A percentile compares a stretch with the other conserved stretches of the same genome.
These are phyloP conservation scores for Heliconius ethilla DNA, from an alignment of 2,888 invertebrate species.

Conservation along the genomic window DNA sequence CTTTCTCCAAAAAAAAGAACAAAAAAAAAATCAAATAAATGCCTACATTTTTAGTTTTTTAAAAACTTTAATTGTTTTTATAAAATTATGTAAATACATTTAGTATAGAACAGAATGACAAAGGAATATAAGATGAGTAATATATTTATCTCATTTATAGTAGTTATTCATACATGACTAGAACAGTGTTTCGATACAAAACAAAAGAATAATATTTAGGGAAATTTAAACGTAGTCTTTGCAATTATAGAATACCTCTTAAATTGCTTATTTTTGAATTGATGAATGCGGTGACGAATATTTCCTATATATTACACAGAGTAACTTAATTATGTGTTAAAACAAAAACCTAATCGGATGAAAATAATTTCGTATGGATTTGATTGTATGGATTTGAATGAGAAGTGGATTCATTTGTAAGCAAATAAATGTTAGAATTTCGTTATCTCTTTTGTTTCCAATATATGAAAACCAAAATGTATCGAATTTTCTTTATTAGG, in stretches of 20 bases:
- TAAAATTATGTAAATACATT: no score
- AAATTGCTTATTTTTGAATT: background rate
- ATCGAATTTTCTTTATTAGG: no score
- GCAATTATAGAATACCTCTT: background rate
- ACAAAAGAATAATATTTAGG: background rate
- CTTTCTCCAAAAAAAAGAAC: no score
- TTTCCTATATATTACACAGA: background rate
- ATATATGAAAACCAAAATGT: no score
- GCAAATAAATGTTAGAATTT: background rate
- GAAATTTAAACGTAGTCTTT: no score
- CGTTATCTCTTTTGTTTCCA: background rate
- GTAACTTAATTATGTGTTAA: background rate
- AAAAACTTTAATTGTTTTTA: no score
- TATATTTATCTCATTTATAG: background rate
- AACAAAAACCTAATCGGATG: background rate
- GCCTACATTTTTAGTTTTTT: no score
- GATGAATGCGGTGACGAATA: background rate
- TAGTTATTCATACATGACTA: constrained; percentile 1
- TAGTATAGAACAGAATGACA: background rate
- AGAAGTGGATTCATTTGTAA: background rate
- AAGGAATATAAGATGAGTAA: constrained; percentile 5
- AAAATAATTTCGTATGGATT: background rate
- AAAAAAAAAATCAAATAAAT: no score
- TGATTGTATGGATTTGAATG: background rate
- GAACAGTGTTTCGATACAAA: background rate